These are phyloP conservation scores for Potamilus streckersoni DNA, from an alignment of 1,140 invertebrate genomes.

Conservation along the genomic window DNA sequence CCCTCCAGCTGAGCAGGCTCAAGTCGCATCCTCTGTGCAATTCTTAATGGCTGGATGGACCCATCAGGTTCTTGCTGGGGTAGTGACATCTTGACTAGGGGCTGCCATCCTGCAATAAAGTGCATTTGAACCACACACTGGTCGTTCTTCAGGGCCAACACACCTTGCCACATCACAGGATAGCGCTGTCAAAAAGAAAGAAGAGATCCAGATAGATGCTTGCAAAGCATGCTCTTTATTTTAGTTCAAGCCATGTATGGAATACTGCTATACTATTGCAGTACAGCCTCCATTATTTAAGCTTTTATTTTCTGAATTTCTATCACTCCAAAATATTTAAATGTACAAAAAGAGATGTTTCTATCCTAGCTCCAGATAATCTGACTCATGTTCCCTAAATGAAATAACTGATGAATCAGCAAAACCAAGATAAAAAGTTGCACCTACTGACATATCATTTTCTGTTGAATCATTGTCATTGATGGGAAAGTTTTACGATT, in stretches of 20 bases:
- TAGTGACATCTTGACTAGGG: slow-evolving; percentile 58
- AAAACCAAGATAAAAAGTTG: too few relatives aligned
- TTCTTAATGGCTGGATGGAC: slow-evolving; percentile 74
- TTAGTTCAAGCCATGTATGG: neutral
- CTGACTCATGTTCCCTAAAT: too few relatives aligned
- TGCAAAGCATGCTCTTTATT: neutral
- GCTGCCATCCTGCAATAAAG: slow-evolving; percentile 90
- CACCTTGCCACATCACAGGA: slow-evolving; percentile 94
- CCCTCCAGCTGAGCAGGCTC: slow-evolving; percentile 95
- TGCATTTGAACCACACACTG: slow-evolving; percentile 98
- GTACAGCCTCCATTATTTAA: too few relatives aligned
- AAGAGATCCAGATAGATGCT: neutral
- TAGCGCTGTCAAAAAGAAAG: slow-evolving; percentile 52
- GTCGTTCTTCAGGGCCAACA: slow-evolving; percentile 95
- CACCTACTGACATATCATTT: too few relatives aligned
- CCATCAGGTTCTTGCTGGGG: slow-evolving; percentile 55
- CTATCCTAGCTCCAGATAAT: too few relatives aligned
- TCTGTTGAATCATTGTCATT: too few relatives aligned
- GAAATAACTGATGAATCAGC: too few relatives aligned
- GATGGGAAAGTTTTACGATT: too few relatives aligned
- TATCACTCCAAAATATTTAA: too few relatives aligned
- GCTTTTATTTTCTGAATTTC: too few relatives aligned
- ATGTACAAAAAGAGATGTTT: too few relatives aligned
- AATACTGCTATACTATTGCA: too few relatives aligned
- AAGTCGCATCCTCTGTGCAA: slow-evolving; percentile 95